Conservation (phyloP, 2,888 invertebrate genomes). For the Lithophane semibrunnea region DNA sequence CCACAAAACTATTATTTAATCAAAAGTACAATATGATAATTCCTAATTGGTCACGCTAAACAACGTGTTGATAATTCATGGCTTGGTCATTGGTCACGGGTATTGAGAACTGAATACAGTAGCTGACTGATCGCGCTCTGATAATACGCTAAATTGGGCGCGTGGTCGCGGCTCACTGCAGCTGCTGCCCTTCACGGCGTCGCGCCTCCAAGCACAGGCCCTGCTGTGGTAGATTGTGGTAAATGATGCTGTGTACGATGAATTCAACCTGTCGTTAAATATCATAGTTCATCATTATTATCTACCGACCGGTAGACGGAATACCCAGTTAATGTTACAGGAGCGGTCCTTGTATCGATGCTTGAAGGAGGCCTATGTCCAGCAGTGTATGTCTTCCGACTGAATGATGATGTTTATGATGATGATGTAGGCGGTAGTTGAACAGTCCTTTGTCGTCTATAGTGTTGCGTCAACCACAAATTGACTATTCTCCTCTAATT, state of each 20-base stretch:
- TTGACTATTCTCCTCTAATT: not conserved
- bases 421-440: not conserved
- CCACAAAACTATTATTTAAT: not conserved
- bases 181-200: constrained; percentile 8
- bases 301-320: too few relatives aligned
- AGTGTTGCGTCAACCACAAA: not conserved
- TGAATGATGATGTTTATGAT: not conserved
- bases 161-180: constrained; percentile 35
- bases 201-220: not conserved
- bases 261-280: too few relatives aligned
- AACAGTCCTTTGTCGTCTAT: not conserved
- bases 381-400: too few relatives aligned
- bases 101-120: constrained; percentile 30
- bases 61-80: constrained; percentile 14
- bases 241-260: not conserved
- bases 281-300: too few relatives aligned
- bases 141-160: constrained; percentile 40
- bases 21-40: constrained; percentile 1
- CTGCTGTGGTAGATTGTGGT: not conserved
- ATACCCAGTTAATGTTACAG: too few relatives aligned
- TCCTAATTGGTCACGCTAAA: constrained; percentile 4
- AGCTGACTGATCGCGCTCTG: constrained; percentile 43
- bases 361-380: not conserved
- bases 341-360: not conserved
- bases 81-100: constrained; percentile 26